A percentile compares a stretch with the other conserved stretches of the same genome.
Evolutionary conservation across 2,113 vertebrate genomes (phyloP).

Genomic region (Mus musculus): DNA sequence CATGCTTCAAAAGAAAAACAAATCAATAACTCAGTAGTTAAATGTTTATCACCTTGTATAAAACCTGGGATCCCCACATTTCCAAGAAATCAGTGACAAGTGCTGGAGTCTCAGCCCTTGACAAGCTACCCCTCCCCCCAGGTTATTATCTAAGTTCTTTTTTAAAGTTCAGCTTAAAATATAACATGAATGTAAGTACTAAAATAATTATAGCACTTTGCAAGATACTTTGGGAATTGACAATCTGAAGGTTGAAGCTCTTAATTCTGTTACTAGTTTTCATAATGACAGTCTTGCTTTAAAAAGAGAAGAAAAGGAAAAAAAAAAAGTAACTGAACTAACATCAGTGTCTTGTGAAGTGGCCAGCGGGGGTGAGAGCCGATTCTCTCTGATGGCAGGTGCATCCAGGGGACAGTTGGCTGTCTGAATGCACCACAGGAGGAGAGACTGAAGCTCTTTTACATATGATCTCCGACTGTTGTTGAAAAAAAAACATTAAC

Average conservation of each 20-base stretch:
- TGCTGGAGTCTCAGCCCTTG: not conserved
- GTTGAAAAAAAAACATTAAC: slow-evolving; percentile 70
- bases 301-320: not conserved
- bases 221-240: not conserved
- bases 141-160: not conserved
- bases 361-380: not conserved
- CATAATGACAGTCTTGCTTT: not conserved
- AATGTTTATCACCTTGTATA: not conserved
- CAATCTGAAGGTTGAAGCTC: not conserved
- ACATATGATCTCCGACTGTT: slow-evolving; percentile 69
- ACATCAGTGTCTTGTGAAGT: not conserved
- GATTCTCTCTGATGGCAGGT: slow-evolving; percentile 1
- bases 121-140: too few species aligned
- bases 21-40: not conserved
- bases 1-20: not conserved
- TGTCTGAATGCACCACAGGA: slow-evolving; percentile 50
- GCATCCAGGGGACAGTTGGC: slow-evolving; percentile 46
- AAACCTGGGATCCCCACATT: not conserved
- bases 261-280: not conserved
- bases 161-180: not conserved
- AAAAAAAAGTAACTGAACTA: not conserved
- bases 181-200: not conserved
- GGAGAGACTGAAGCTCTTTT: slow-evolving; percentile 75
- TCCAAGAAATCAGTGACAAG: not conserved
- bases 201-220: not conserved